Base-by-base conservation (phyloP, 2,888 invertebrate genomes). In the Harpalus rufipes region DNA sequence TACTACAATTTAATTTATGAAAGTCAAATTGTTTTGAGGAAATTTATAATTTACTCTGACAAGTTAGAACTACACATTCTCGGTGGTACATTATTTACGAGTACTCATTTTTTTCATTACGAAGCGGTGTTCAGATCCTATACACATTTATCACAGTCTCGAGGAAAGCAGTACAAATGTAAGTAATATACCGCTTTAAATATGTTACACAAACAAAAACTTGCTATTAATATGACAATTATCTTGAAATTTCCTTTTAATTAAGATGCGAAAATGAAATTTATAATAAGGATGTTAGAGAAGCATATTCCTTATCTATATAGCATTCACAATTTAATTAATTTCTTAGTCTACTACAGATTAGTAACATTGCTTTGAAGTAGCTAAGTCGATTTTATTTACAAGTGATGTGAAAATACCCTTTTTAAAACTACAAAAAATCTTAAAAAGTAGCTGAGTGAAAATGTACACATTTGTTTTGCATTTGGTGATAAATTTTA, bases 41-140 rank as follows among this genome's bases (percentile, higher is more conserved):
- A 10, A 63, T 63, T 63, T 63, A 12, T 21, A 18, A 18, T 63
- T 63, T 63, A 18, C 10, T 10, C 25, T 10, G 16, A 51, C 44
- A 51, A 51, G 12, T 61, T 18, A 63, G 21, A 10, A 18, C 61
- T 10, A 10, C 18, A 25, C 25, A 10, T 25, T 18, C 8, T 6
- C 63, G 8, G 63, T 21, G 7, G 63, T 25, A 63, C 25, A 63
- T 63, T 21, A 63, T 63, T 63, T 63, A 63, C 12, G 63, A 63
- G 12, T 7, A 63, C 10, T 63, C 63, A 63, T 12, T 63, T 1
- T 25, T 25, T 21, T 63, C 18, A 63, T 63, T 63, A 63, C 12
- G 63, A 25, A 12, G 63, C 0, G 25, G 8, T 63, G 4, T 5
- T 7, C 2, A 63, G 25, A 21, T 63, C 18, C 10, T 18, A 61